Base-by-base conservation (phyloP, 1,140 invertebrate genomes). In the Musca vetustissima region DNA sequence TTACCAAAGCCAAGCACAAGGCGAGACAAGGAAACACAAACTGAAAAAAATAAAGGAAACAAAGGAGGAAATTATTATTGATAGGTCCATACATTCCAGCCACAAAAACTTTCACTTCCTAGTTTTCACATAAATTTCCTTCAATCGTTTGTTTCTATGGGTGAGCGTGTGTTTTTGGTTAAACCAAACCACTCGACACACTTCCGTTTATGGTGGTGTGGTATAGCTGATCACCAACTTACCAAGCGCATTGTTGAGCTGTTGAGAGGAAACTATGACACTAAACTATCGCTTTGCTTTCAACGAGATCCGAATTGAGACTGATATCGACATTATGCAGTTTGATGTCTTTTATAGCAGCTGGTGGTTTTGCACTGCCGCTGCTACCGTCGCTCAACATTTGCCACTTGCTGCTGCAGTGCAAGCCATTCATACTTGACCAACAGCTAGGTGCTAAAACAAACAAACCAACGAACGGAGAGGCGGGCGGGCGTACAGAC, bases 191-290 rank as follows among this genome's bases (percentile, higher is more conserved):
- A 28, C 28, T 2, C 13, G 21, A 0, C 14, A 2, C 14, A 24
- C 22, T 53, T 53, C 19, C 52, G 9, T 24, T 53, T 14, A 53
- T 22, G 22, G n/a, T n/a, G n/a, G n/a, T n/a, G n/a, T n/a, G n/a
- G n/a, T n/a, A n/a, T n/a, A n/a, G 22, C 11, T 15, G 4, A 9
- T 13, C 19, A 50, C 43, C 13, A 59, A 67, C 67, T 80, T 80
- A 82, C 80, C 80, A 82, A 78, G 75, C 77, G 79, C 80, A 82
- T 82, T 79, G 81, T 80, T 79, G 76, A 81, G 77, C 80, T 81
- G 79, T 68, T 79, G 52, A n/a, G 73, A 76, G 74, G 72, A 76
- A 76, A 78, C 64, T 70, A 70, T 66, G 8, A 47, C 57, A 64
- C 76, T 73, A 75, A 75, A 67, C 70, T 72, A 76, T 72, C 73